phyloP scores from a whole-genome alignment of 2,888 invertebrate species.

The Conistra vaccinii region DNA sequence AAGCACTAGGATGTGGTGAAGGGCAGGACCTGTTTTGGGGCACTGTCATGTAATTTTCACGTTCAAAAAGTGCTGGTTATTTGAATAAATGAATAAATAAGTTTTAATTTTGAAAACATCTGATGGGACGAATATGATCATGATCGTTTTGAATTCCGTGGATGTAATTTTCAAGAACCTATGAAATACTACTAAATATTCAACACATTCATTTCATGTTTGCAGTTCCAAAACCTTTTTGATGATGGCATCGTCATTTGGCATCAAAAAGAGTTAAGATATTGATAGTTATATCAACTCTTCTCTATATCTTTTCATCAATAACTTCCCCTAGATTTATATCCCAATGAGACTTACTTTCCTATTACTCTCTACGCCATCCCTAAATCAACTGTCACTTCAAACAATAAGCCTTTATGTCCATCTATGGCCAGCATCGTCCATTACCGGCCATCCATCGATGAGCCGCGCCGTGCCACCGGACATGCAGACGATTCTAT shows the following conservation, averaged over 20 bases:
- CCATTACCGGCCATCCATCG: constrained; percentile 46
- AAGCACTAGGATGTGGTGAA: not conserved
- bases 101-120: not conserved
- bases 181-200: not conserved
- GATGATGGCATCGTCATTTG: not conserved
- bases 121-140: not conserved
- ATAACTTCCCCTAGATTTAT: not conserved
- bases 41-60: too few relatives aligned
- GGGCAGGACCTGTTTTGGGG: not conserved
- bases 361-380: constrained; percentile 6
- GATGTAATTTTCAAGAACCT: not conserved
- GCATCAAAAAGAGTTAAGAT: not conserved
- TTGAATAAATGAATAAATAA: not conserved
- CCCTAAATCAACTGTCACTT: constrained; percentile 46
- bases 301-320: not conserved
- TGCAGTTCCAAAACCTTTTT: not conserved
- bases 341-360: not conserved
- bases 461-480: constrained; percentile 38
- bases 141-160: not conserved
- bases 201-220: not conserved
- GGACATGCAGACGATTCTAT: constrained; percentile 49
- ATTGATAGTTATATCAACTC: not conserved
- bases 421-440: constrained; percentile 43
- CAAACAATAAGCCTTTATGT: constrained; percentile 63
- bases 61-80: not conserved